phyloP scores from a whole-genome alignment of 1,140 invertebrate species.

The Drosophila hydei region DNA sequence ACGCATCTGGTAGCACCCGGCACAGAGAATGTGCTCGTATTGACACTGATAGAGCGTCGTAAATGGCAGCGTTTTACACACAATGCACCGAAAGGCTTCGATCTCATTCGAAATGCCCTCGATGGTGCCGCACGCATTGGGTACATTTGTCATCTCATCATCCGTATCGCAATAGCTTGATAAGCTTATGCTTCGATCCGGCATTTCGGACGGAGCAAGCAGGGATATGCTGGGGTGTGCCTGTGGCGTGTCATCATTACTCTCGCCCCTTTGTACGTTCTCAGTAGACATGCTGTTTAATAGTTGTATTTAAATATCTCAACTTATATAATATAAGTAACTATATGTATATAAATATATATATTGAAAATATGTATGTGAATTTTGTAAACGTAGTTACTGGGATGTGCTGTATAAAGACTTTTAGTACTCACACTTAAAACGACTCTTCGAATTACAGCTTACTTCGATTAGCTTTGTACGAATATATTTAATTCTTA shows the following conservation, averaged over 20 bases:
- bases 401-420: not conserved
- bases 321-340: no score
- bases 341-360: not conserved
- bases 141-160: slow-evolving; percentile 36
- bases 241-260: not conserved
- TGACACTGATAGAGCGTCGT: slow-evolving; percentile 25
- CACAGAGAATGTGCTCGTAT: slow-evolving; percentile 33
- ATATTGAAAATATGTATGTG: not conserved
- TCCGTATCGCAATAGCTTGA: not conserved
- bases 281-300: not conserved
- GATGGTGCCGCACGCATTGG: not conserved
- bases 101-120: not conserved
- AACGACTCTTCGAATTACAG: not conserved
- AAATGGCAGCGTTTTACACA: slow-evolving; percentile 12
- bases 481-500: no score
- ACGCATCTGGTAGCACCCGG: slow-evolving; percentile 46
- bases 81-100: slow-evolving; percentile 9
- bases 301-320: not conserved
- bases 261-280: not conserved
- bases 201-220: not conserved
- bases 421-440: not conserved
- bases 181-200: not conserved
- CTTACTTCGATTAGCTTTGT: no score
- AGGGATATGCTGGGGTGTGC: not conserved
- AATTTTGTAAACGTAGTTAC: not conserved